Percentiles rank a stretch among this genome's conserved stretches.
phyloP scores from a whole-genome alignment of 2,113 vertebrate species.

The Python bivittatus region DNA sequence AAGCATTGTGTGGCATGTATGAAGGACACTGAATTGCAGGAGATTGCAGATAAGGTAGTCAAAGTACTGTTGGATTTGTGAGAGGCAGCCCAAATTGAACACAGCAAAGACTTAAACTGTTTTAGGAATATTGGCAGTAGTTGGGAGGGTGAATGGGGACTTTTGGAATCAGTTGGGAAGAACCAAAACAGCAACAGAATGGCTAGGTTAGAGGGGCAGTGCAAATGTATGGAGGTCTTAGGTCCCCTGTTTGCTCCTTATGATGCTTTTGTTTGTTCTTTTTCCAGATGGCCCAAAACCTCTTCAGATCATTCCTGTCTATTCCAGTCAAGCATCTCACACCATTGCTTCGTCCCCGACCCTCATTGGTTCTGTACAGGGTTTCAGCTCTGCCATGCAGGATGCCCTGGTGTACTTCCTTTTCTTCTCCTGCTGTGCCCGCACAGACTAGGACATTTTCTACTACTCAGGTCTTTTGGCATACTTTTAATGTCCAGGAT shows the following conservation, averaged over 20 bases:
- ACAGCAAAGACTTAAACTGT: neutral
- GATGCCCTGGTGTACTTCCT: constrained; percentile 12
- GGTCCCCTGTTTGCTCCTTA: neutral
- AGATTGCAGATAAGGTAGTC: neutral
- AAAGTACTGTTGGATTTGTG: neutral
- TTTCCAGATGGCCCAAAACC: constrained; percentile 89
- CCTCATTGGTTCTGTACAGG: constrained; percentile 41
- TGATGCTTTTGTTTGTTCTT: constrained; percentile 9
- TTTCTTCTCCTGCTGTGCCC: constrained; percentile 43
- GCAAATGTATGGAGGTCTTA: too few relatives aligned
- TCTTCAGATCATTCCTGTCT: constrained; percentile 77
- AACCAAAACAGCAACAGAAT: too few relatives aligned
- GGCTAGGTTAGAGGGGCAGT: neutral
- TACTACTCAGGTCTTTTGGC: constrained; percentile 54
- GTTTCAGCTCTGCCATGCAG: constrained; percentile 16
- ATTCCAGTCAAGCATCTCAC: constrained; percentile 36
- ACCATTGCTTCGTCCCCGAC: constrained; percentile 13
- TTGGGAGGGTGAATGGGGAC: neutral
- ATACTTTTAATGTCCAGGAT: constrained; percentile 91
- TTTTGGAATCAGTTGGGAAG: neutral
- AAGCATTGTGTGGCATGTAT: neutral
- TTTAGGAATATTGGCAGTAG: neutral
- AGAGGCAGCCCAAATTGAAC: neutral
- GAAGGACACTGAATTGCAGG: neutral
- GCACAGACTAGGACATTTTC: constrained; percentile 44